Percentiles rank a stretch among this genome's conserved stretches.
phyloP scores from a whole-genome alignment of 2,113 vertebrate species.

The Melanocharis versteri region DNA sequence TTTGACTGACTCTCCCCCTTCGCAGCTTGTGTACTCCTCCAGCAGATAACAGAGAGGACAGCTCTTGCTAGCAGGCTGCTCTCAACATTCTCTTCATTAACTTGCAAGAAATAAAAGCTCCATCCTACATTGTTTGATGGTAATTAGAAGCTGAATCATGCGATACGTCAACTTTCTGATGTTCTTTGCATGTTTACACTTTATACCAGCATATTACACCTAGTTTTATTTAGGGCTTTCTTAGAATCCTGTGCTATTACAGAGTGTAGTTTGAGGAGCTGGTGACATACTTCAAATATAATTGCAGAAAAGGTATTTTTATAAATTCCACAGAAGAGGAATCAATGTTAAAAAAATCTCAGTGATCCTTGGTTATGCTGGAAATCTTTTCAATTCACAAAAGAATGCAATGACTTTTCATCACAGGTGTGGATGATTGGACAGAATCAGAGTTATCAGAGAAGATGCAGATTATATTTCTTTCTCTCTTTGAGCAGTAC shows the following conservation, averaged over 20 bases:
- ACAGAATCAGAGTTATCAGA: background rate
- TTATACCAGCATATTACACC: background rate
- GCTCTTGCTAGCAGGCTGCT: conserved; percentile 33
- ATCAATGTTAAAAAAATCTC: background rate
- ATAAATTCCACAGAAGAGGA: background rate
- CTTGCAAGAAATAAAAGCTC: conserved; percentile 4
- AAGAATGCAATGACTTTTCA: background rate
- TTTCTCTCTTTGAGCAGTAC: background rate
- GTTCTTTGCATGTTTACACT: background rate
- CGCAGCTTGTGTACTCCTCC: background rate
- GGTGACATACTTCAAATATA: background rate
- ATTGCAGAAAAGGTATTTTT: background rate
- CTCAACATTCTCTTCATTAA: background rate
- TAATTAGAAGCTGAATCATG: conserved; percentile 11
- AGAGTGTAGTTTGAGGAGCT: background rate
- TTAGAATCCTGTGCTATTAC: background rate
- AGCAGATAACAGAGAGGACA: conserved; percentile 10
- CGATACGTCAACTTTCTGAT: background rate
- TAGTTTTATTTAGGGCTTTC: background rate
- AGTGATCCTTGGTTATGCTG: background rate
- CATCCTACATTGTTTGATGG: background rate
- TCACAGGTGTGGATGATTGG: background rate
- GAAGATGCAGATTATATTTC: background rate
- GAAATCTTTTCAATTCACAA: background rate
- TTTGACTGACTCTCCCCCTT: background rate